phyloP scores from a whole-genome alignment of 1,140 invertebrate genomes.

The Galleria mellonella region DNA sequence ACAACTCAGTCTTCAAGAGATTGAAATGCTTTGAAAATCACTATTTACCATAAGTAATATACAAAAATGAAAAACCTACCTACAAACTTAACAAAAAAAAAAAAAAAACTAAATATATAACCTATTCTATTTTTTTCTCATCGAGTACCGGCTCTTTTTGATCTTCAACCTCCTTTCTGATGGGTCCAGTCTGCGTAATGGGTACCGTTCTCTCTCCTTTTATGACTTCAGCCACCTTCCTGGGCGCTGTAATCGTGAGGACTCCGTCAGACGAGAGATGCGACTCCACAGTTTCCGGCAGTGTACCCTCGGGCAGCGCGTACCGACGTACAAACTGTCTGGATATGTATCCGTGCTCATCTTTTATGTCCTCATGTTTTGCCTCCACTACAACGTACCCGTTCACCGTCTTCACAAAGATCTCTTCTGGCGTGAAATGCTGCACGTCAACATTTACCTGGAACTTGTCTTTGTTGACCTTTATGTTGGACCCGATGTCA shows the following conservation, averaged over 20 bases:
- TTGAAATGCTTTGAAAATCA: too few relatives aligned
- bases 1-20: too few relatives aligned
- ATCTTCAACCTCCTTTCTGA: constrained; percentile 42
- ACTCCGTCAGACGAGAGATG: constrained; percentile 84
- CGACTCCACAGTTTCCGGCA: constrained; percentile 78
- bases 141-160: too few relatives aligned
- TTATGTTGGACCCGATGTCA: constrained; percentile 44
- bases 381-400: constrained; percentile 80
- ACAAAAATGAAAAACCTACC: too few relatives aligned
- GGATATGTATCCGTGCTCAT: constrained; percentile 83
- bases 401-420: constrained; percentile 86
- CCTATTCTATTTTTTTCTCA: too few relatives aligned
- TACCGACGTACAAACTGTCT: constrained; percentile 83
- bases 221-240: constrained; percentile 30
- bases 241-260: constrained; percentile 79
- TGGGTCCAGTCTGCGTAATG: constrained; percentile 44
- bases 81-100: too few relatives aligned
- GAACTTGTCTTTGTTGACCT: constrained; percentile 66
- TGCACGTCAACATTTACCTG: constrained; percentile 87
- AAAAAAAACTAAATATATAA: too few relatives aligned
- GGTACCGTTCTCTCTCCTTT: constrained; percentile 39
- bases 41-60: too few relatives aligned
- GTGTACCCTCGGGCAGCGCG: constrained; percentile 79
- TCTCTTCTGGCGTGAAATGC: constrained; percentile 89
- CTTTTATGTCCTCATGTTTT: constrained; percentile 85